Conservation (phyloP, 2,888 invertebrate genomes). For the Apamea sordens region DNA sequence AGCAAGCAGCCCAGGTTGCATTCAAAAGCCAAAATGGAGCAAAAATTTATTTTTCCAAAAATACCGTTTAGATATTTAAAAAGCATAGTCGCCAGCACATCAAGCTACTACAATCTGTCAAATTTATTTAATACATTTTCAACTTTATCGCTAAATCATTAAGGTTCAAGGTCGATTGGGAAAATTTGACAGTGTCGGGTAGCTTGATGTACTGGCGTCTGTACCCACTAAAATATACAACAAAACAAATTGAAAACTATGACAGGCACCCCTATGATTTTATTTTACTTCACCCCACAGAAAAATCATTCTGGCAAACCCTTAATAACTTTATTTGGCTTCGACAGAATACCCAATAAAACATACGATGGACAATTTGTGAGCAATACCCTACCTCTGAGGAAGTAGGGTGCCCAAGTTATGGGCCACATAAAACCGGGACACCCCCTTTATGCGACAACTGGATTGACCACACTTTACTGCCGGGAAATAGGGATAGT, state of each 20-base stretch:
- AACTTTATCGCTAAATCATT: too few relatives aligned
- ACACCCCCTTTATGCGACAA: slow-evolving; percentile 72
- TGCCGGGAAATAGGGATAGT: slow-evolving; percentile 78
- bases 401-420: slow-evolving; percentile 74
- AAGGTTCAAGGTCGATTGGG: too few relatives aligned
- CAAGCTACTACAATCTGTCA: too few relatives aligned
- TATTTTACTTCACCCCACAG: slow-evolving; percentile 13
- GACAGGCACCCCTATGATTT: neutral
- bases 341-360: slow-evolving; percentile 65
- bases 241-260: neutral
- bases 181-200: too few relatives aligned
- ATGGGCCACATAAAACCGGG: slow-evolving; percentile 77
- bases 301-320: slow-evolving; percentile 60
- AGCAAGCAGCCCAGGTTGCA: too few relatives aligned
- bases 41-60: too few relatives aligned
- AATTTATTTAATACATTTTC: too few relatives aligned
- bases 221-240: too few relatives aligned
- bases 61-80: too few relatives aligned
- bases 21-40: too few relatives aligned
- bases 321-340: slow-evolving; percentile 64
- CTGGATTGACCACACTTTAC: slow-evolving; percentile 83
- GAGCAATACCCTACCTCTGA: slow-evolving; percentile 67
- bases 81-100: too few relatives aligned
- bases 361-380: slow-evolving; percentile 73
- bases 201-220: too few relatives aligned